A percentile compares a stretch with the other conserved stretches of the same genome.
phyloP scores from a whole-genome alignment of 2,888 invertebrate species.

The Aricia artaxerxes region DNA sequence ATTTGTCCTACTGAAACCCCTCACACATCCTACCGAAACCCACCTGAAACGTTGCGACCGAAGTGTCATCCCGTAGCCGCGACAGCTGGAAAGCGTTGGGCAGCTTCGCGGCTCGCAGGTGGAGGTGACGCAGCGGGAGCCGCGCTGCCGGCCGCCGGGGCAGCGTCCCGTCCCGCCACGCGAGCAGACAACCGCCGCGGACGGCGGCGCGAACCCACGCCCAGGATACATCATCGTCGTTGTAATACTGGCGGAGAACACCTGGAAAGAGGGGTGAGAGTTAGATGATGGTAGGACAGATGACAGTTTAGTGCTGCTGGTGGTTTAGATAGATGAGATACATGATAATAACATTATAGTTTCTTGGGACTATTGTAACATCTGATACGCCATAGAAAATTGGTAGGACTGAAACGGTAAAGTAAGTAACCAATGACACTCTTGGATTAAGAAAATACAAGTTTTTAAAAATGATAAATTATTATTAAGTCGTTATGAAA shows the following conservation, averaged over 20 bases:
- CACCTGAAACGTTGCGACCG: constrained; percentile 77
- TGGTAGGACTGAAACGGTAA: too few relatives aligned
- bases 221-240: constrained; percentile 64
- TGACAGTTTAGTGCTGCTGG: background rate
- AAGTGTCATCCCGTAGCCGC: constrained; percentile 67
- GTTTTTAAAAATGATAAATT: background rate
- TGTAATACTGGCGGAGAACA: constrained; percentile 72
- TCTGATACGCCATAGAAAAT: too few relatives aligned
- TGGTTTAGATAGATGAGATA: background rate
- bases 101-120: constrained; percentile 63
- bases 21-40: background rate
- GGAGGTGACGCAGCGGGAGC: constrained; percentile 66
- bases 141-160: constrained; percentile 68
- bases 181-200: constrained; percentile 66
- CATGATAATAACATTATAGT: too few relatives aligned
- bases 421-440: background rate
- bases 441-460: too few relatives aligned
- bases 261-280: constrained; percentile 49
- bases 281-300: background rate
- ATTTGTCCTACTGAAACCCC: background rate
- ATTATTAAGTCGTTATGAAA: background rate
- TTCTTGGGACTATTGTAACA: too few relatives aligned
- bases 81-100: constrained; percentile 75
- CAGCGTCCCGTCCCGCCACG: constrained; percentile 74
- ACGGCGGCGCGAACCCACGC: constrained; percentile 74